phyloP scores from a whole-genome alignment of 2,797 vertebrate species.

The Macropodus opercularis region DNA sequence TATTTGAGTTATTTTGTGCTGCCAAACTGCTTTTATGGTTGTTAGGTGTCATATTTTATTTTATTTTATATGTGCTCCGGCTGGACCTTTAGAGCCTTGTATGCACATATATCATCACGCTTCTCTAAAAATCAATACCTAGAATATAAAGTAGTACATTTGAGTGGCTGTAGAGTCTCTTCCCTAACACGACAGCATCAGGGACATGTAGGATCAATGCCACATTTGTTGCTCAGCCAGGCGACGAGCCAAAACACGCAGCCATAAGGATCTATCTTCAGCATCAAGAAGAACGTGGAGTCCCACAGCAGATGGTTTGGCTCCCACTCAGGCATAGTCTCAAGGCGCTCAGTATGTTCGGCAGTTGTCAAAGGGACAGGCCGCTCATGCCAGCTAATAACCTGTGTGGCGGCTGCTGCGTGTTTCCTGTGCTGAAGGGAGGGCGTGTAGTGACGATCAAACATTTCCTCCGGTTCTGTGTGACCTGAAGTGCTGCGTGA shows the following conservation, averaged over 20 bases:
- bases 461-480: slow-evolving; percentile 7
- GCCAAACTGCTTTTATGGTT: no score
- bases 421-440: neutral
- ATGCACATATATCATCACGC: no score
- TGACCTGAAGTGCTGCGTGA: slow-evolving; percentile 8
- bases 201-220: neutral
- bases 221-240: neutral
- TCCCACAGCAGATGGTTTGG: neutral
- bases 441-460: slow-evolving; percentile 5
- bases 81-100: no score
- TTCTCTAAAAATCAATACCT: no score
- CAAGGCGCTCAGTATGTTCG: no score
- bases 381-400: neutral
- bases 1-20: neutral
- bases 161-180: neutral
- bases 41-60: no score
- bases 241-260: neutral
- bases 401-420: neutral
- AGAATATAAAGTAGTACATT: no score
- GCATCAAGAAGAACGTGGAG: neutral
- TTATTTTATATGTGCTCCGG: no score
- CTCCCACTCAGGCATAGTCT: neutral
- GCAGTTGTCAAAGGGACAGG: neutral
- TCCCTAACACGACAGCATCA: neutral
- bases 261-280: neutral